Evolutionary conservation across 1,140 invertebrate genomes (phyloP).

Genomic region (Drosophila kanapiae): DNA sequence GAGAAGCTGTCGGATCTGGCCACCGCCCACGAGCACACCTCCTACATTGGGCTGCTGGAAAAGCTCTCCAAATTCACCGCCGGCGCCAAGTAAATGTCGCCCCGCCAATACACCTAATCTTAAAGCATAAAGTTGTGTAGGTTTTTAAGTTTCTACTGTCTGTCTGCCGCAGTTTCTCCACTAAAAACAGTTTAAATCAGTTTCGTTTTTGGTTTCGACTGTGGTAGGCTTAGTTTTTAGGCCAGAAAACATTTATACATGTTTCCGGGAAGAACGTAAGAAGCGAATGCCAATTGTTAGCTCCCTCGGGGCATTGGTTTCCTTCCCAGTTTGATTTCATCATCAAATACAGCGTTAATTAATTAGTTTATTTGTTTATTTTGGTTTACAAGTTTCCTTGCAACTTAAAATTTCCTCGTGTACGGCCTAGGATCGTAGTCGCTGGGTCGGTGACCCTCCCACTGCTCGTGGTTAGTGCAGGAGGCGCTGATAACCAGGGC

Average conservation of each 20-base stretch:
- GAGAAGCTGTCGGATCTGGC: conserved; percentile 94
- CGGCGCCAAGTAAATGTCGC: conserved; percentile 86
- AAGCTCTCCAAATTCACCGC: conserved; percentile 93
- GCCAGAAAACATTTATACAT: conserved; percentile 48
- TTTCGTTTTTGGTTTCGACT: conserved; percentile 50
- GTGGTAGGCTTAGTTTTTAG: conserved; percentile 48
- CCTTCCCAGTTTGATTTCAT: conserved; percentile 20
- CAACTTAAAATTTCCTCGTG: conserved; percentile 10
- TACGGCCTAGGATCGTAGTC: conserved; percentile 30
- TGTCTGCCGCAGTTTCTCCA: conserved; percentile 53
- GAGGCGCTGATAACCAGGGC: conserved; percentile 36
- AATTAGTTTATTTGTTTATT: conserved; percentile 1
- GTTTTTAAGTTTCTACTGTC: conserved; percentile 71
- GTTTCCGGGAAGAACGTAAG: conserved; percentile 18
- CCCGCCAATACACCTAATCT: conserved; percentile 30
- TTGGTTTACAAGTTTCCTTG: not conserved
- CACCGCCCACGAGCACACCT: conserved; percentile 95
- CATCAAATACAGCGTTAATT: conserved; percentile 54
- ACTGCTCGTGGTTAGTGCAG: conserved; percentile 46
- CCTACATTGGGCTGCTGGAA: conserved; percentile 94
- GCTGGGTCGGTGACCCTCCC: conserved; percentile 18
- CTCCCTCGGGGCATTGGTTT: conserved; percentile 19
- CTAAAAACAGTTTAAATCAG: conserved; percentile 65
- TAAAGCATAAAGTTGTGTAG: conserved; percentile 66
- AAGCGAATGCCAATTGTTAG: conserved; percentile 19